Evolutionary conservation across 1,140 invertebrate species (phyloP), one percentile per base, ranked within the genome.

Genomic region (Drosophila varians): DNA sequence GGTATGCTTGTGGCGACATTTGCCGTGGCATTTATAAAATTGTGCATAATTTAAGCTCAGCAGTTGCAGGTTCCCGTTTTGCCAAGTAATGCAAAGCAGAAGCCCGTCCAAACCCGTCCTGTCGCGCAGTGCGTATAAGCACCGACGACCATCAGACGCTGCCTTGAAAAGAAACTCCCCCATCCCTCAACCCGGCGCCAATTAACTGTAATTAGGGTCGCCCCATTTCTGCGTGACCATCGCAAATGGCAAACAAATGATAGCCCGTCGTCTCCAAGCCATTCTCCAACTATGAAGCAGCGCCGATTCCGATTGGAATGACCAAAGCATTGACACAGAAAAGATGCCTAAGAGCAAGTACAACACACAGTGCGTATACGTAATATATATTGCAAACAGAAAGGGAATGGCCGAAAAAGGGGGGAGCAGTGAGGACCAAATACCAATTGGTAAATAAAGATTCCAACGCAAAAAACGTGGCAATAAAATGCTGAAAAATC

Each of bases 121-220:
- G 64, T 69, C 56, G 46, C 55, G 55, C 55, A 61, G 60, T 64
- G 60, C 60, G 60, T 64, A 64, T 61, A 61, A 61, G 42, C 56
- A 19, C 36, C 7, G 21, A 21, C 9, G 18, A 31, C 16, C 58
- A 31, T 43, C 40, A 28, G 23, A 16, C 26, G 19, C 3, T 8
- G 34, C 6, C 8, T 36, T 2, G n/a, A n/a, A 16, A 34, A 43
- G 12, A 14, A 16, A 5, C 1, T 0, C 43, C 62, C 64, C 6
- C 48, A n/a, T n/a, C n/a, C n/a, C n/a, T n/a, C 36, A 54, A 6
- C 12, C 57, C 19, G 56, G 34, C 49, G 36, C 64, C 76, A 79
- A 79, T 79, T 79, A 79, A 79, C 76, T 79, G 70, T 77, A 79
- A 79, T 79, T 78, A 79, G 75, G 75, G 75, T 65, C 75, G 68